Evolutionary conservation across 2,797 vertebrate genomes (phyloP), one percentile per base, ranked within the genome.

Genomic region (Sphaeramia orbicularis): DNA sequence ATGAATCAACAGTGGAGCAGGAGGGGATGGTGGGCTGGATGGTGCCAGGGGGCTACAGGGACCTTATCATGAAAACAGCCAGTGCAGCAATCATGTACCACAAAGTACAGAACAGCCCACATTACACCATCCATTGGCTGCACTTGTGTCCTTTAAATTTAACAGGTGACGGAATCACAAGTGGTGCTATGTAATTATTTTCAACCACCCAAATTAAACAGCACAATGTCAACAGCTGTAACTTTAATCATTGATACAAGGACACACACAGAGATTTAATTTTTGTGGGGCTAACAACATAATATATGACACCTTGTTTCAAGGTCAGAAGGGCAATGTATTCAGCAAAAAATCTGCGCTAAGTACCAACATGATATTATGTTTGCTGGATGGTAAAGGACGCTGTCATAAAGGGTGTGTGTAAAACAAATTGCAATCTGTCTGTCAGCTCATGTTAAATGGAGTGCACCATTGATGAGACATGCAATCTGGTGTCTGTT

Each of bases 341-440:
- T 86, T 77, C 73, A 49, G 57, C 41, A 67, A 74, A 85, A 89
- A 87, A 52, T 75, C 49, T 13, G 30, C 65, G 49, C 76, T 78
- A 87, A 91, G 77, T 70, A 86, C 71, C 75, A 68, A 63, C 67
- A 82, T 74, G 62, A 84, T 85, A 72, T 76, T 59, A 59, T 76
- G 77, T 85, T 81, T 79, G 65, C 51, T 61, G 81, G 72, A 73
- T 85, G 81, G 80, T 79, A 86, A 82, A 84, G 76, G 75, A 79
- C 71, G 70, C 73, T 51, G 79, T 84, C 84, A 79, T 88, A 88
- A 91, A 87, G 78, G 70, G 53, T 85, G 71, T 78, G 72, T 84
- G 86, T 86, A 86, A 91, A 91, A 83, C 71, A 89, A 93, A 92
- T 86, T 88, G 83, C 87, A 87, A 89, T 87, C 84, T 89, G 88